Evolutionary conservation across 1,140 invertebrate genomes (phyloP).

Genomic region (Anastrepha obliqua): DNA sequence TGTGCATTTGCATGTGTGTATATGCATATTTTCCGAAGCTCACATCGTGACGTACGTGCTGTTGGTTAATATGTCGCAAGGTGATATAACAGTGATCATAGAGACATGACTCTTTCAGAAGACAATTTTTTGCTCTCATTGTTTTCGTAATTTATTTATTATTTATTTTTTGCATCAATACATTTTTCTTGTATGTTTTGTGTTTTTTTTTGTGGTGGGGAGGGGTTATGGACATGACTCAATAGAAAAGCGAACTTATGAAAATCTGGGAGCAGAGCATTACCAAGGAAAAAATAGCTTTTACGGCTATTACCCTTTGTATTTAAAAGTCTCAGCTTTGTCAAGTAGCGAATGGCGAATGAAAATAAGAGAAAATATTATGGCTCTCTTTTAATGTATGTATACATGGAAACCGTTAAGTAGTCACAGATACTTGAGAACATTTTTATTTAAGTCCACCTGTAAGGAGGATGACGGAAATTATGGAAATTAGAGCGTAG

Average conservation of each 20-base stretch:
- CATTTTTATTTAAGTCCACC: too few species aligned
- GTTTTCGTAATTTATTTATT: conserved; percentile 34
- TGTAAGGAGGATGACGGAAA: too few species aligned
- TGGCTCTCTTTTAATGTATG: too few species aligned
- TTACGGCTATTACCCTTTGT: too few species aligned
- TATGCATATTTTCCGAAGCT: not conserved
- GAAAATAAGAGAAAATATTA: too few species aligned
- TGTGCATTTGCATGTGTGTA: not conserved
- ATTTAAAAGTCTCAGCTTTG: too few species aligned
- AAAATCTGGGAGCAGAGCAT: too few species aligned
- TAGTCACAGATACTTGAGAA: too few species aligned
- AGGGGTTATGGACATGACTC: not conserved
- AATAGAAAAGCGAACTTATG: not conserved
- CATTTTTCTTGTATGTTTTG: conserved; percentile 7
- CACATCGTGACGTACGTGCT: conserved; percentile 58
- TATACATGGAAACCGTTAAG: too few species aligned
- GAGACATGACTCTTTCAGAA: conserved; percentile 42
- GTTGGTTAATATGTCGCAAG: conserved; percentile 56
- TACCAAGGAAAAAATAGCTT: too few species aligned
- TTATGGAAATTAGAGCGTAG: too few species aligned
- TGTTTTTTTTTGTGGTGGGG: not conserved
- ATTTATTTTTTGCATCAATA: not conserved
- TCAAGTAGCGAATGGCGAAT: too few species aligned
- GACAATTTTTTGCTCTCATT: conserved; percentile 33
- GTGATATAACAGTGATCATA: conserved; percentile 56